Conservation (phyloP, 1,140 invertebrate species). For the Eumaeus atala region DNA sequence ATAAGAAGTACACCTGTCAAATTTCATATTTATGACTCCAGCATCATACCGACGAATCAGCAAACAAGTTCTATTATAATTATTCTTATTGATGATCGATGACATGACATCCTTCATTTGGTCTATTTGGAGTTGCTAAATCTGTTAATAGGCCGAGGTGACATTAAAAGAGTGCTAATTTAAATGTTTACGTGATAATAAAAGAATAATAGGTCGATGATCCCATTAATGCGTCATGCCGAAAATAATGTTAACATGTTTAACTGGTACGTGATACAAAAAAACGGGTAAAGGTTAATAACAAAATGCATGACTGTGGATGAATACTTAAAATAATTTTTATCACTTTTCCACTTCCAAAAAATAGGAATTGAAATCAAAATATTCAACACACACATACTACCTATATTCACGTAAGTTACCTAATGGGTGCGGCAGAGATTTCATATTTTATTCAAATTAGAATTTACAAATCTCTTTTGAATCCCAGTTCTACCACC, state of each 20-base stretch:
- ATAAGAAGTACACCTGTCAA: slow-evolving; percentile 5
- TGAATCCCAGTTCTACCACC: too few relatives aligned
- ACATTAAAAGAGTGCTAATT: slow-evolving; percentile 6
- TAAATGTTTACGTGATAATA: slow-evolving; percentile 4
- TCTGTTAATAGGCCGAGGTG: slow-evolving; percentile 5
- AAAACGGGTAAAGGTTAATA: too few relatives aligned
- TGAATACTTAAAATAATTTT: too few relatives aligned
- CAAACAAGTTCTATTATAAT: background rate
- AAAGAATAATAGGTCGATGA: slow-evolving; percentile 5
- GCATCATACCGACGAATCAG: background rate
- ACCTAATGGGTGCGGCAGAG: too few relatives aligned
- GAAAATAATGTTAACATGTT: background rate
- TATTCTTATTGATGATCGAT: background rate
- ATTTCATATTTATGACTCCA: slow-evolving; percentile 2
- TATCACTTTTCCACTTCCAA: too few relatives aligned
- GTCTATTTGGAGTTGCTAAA: slow-evolving; percentile 1
- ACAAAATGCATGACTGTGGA: too few relatives aligned
- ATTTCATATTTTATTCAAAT: too few relatives aligned
- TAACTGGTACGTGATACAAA: too few relatives aligned
- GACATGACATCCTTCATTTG: background rate
- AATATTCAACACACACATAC: too few relatives aligned
- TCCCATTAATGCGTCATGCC: slow-evolving; percentile 2
- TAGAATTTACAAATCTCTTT: too few relatives aligned
- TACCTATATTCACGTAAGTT: too few relatives aligned
- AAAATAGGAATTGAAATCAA: too few relatives aligned